phyloP scores from a whole-genome alignment of 2,888 invertebrate genomes.

The Hofmannophila pseudospretella region DNA sequence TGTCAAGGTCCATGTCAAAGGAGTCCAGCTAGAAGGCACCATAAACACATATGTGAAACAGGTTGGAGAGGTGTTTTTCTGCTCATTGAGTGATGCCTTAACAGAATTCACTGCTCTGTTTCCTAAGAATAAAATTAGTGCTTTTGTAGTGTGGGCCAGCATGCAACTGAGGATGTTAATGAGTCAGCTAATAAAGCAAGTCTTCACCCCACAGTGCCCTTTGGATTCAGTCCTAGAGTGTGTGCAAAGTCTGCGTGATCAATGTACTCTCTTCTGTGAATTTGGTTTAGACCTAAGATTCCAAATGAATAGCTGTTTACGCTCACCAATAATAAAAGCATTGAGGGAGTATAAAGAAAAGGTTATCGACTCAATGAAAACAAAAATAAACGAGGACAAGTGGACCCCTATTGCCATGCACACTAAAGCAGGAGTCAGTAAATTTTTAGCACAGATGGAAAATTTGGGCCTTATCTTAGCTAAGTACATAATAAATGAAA shows the following conservation, averaged over 20 bases:
- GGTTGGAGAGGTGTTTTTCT: constrained; percentile 90
- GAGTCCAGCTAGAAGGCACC: constrained; percentile 88
- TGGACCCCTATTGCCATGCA: constrained; percentile 91
- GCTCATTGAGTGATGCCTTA: constrained; percentile 85
- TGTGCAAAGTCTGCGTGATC: constrained; percentile 86
- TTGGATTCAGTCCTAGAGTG: constrained; percentile 91
- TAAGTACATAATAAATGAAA: constrained; percentile 79
- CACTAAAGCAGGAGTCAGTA: constrained; percentile 82
- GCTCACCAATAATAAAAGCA: constrained; percentile 85
- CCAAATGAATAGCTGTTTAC: constrained; percentile 91
- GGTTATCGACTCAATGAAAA: constrained; percentile 88
- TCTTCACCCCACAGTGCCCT: constrained; percentile 93
- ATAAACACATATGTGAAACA: constrained; percentile 88
- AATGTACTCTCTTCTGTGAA: constrained; percentile 80
- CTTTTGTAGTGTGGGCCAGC: constrained; percentile 94
- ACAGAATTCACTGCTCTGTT: constrained; percentile 83
- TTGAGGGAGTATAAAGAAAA: constrained; percentile 89
- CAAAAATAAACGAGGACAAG: constrained; percentile 86
- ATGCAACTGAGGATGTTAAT: constrained; percentile 88
- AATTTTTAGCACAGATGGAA: constrained; percentile 84
- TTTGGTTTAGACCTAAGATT: constrained; percentile 94
- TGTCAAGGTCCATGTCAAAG: constrained; percentile 87
- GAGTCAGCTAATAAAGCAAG: constrained; percentile 89
- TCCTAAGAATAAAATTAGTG: constrained; percentile 80
- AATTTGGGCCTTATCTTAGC: constrained; percentile 83